phyloP scores from a whole-genome alignment of 2,797 vertebrate genomes.

The Rhynchotus rufescens region DNA sequence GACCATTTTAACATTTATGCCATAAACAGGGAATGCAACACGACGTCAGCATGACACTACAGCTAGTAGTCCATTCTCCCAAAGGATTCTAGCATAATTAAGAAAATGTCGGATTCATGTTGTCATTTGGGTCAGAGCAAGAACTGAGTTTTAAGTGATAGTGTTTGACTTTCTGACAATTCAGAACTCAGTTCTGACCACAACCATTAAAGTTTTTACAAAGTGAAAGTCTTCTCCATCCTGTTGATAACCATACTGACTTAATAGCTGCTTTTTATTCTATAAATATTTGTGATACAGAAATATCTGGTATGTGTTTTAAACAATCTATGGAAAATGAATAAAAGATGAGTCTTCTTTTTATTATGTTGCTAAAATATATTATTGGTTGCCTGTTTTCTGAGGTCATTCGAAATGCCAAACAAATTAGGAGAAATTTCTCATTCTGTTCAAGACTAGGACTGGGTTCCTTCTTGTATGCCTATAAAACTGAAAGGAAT shows the following conservation, averaged over 20 bases:
- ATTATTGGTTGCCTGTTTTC: slow-evolving; percentile 46
- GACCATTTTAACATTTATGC: neutral
- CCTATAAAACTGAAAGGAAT: neutral
- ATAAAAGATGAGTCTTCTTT: slow-evolving; percentile 60
- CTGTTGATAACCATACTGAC: slow-evolving; percentile 27
- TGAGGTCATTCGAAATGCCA: slow-evolving; percentile 68
- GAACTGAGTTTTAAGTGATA: neutral
- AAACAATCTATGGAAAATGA: slow-evolving; percentile 64
- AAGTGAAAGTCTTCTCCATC: slow-evolving; percentile 35
- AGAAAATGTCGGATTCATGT: neutral
- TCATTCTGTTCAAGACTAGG: slow-evolving; percentile 28
- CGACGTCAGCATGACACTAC: neutral
- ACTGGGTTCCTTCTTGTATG: neutral
- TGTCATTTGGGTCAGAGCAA: neutral
- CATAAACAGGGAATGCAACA: neutral
- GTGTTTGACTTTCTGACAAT: neutral
- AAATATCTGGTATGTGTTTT: slow-evolving; percentile 68
- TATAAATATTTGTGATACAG: slow-evolving; percentile 56
- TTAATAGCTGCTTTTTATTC: slow-evolving; percentile 48
- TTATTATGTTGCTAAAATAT: slow-evolving; percentile 62
- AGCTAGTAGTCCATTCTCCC: neutral
- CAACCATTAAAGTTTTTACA: slow-evolving; percentile 29
- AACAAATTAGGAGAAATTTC: slow-evolving; percentile 21
- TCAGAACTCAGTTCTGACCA: too few species aligned
- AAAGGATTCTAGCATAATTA: neutral